Evolutionary conservation across 1,140 invertebrate species (phyloP).

Genomic region (Hetaerina americana): DNA sequence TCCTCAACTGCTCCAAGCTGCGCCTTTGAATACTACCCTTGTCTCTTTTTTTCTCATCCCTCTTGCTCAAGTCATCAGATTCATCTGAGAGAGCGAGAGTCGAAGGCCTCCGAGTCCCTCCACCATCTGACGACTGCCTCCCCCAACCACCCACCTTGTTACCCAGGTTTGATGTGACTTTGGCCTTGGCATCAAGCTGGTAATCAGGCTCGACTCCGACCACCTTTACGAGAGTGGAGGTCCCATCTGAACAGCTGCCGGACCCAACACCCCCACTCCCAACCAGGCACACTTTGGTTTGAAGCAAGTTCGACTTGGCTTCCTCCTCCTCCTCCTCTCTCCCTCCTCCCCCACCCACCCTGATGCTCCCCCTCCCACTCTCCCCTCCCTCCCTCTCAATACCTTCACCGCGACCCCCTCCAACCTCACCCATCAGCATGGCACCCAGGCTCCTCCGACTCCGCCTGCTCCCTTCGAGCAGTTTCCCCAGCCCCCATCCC

Average conservation of each 20-base stretch:
- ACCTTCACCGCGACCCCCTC: not conserved
- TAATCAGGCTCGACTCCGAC: not conserved
- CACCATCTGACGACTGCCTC: not conserved
- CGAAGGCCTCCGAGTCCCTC: not conserved
- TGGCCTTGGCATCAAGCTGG: not conserved
- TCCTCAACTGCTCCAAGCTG: slow-evolving; percentile 5
- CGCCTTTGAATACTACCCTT: slow-evolving; percentile 8
- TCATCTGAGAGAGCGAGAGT: not conserved
- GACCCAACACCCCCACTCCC: not conserved
- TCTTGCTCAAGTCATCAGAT: slow-evolving; percentile 11
- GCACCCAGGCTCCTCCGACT: not conserved
- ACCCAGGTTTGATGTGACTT: not conserved
- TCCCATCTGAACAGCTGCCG: not conserved
- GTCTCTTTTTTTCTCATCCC: slow-evolving; percentile 4
- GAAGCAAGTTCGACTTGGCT: not conserved
- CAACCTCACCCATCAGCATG: not conserved
- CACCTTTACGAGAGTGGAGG: not conserved
- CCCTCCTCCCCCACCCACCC: no score
- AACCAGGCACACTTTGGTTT: slow-evolving; percentile 6
- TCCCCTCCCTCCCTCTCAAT: not conserved
- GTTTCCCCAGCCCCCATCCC: not conserved
- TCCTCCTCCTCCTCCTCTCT: not conserved
- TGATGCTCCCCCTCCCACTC: not conserved
- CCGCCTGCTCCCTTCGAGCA: not conserved
- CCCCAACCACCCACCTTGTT: not conserved